These are phyloP conservation scores for Byasa hedistus DNA, from an alignment of 2,888 invertebrate species.

Conservation along the genomic window DNA sequence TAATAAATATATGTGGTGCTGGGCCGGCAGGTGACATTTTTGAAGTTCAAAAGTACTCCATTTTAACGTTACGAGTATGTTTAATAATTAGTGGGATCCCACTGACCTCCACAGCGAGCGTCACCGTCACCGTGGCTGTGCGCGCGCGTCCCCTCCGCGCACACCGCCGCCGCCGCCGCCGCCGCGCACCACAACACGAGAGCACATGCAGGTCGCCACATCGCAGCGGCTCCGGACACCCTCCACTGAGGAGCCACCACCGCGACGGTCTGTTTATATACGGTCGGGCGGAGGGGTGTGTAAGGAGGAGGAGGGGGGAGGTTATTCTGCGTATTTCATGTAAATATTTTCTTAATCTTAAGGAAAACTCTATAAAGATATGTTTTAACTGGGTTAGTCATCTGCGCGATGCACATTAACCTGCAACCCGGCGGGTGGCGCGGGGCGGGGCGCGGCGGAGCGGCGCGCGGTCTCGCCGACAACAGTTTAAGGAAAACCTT, in stretches of 20 bases:
- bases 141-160: slow-evolving; percentile 4
- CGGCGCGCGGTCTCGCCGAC: too few species aligned
- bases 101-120: slow-evolving; percentile 9
- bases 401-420: too few species aligned
- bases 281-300: too few species aligned
- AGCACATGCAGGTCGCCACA: background rate
- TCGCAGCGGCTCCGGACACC: background rate
- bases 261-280: background rate
- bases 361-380: too few species aligned
- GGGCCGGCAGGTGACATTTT: too few species aligned
- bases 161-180: background rate
- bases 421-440: too few species aligned
- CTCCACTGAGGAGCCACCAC: background rate
- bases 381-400: too few species aligned
- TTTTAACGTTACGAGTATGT: background rate
- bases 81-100: background rate
- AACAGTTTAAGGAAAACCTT: too few species aligned
- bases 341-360: background rate
- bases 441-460: too few species aligned
- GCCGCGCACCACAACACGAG: background rate
- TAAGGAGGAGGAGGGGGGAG: too few species aligned
- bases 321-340: background rate
- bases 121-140: background rate
- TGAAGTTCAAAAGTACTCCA: too few species aligned
- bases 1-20: too few species aligned